Evolutionary conservation across 2,888 invertebrate genomes (phyloP).

Genomic region (Apotomis betuletana): DNA sequence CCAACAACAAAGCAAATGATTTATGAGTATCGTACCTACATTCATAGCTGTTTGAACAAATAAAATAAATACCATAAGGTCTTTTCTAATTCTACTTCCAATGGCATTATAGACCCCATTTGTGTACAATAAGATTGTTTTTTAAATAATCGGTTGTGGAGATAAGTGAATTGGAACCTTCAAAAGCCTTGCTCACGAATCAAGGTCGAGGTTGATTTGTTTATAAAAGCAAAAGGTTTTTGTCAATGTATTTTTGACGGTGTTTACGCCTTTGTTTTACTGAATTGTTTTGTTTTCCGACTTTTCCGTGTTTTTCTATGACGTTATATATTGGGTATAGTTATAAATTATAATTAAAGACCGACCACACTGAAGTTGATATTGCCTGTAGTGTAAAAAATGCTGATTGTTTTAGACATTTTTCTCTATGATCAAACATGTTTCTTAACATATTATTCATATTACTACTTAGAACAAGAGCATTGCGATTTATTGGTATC

Average conservation of each 20-base stretch:
- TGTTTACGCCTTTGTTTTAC: not conserved
- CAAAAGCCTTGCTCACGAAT: not conserved
- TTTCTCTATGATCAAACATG: no score
- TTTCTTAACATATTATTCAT: no score
- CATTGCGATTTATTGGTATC: no score
- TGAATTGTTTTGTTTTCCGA: no score
- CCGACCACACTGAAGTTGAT: no score
- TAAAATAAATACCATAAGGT: not conserved
- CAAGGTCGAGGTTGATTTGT: no score
- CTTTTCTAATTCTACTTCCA: not conserved
- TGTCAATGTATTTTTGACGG: not conserved
- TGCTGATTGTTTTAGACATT: no score
- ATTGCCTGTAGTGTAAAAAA: no score
- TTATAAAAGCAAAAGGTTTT: not conserved
- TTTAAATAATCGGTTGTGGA: not conserved
- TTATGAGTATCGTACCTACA: constrained; percentile 3
- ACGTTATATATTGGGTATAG: not conserved
- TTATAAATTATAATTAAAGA: no score
- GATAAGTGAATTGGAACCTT: not conserved
- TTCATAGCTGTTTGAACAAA: constrained; percentile 10
- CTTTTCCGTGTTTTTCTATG: constrained; percentile 2
- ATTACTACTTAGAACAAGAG: no score
- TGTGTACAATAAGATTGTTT: not conserved
- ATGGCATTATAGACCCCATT: not conserved
- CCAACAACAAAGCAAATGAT: constrained; percentile 8